Evolutionary conservation across 2,113 vertebrate genomes (phyloP), one percentile per base, ranked within the genome.

Genomic region (Xenotilapia leptura): DNA sequence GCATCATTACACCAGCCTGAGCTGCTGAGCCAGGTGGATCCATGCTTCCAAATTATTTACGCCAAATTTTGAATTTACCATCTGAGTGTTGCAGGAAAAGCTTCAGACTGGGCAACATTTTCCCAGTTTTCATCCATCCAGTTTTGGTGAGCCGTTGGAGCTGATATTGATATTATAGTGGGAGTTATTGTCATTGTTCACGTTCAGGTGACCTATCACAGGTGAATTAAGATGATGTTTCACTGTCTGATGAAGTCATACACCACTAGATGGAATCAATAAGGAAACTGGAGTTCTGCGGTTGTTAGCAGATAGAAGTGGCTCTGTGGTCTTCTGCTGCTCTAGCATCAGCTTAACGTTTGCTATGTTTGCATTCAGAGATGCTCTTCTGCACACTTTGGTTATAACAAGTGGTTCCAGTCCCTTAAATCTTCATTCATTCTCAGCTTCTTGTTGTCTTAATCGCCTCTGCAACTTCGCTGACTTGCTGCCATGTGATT

Each of bases 11-110:
- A 42, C 3, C 65, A 42, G 68, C 13, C 38, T 45, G 8, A 45
- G 21, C 38, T 6, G 21, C 38, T 1, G 7, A 45, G 13, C 38
- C 68, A 73, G 13, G 3, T 17, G 38, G 68, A 45, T 73, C 21
- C 21, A 10, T 1, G 68, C 13, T 5, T 70, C 0, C 68, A 45
- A 26, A 42, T 3, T 9, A 26, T 17, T 73, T 10, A 45, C 1
- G 8, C 38, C 8, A 73, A 23, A 45, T 42, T 73, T 9, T 10
- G 31, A 62, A 19, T 10, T 33, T 19, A 10, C 28, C 15, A 0
- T 19, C 58, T 33, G 15, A 62, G n/a, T 42, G 12, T 70, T 9
- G 38, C 12, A 45, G 21, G 21, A 21, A 42, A 45, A 70, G 3
- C 38, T 23, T 70, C 7, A 15, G 38, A 26, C 12, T 0, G 13